Evolutionary conservation across 2,888 invertebrate species (phyloP).

Genomic region (Lasioglossum malachurum): DNA sequence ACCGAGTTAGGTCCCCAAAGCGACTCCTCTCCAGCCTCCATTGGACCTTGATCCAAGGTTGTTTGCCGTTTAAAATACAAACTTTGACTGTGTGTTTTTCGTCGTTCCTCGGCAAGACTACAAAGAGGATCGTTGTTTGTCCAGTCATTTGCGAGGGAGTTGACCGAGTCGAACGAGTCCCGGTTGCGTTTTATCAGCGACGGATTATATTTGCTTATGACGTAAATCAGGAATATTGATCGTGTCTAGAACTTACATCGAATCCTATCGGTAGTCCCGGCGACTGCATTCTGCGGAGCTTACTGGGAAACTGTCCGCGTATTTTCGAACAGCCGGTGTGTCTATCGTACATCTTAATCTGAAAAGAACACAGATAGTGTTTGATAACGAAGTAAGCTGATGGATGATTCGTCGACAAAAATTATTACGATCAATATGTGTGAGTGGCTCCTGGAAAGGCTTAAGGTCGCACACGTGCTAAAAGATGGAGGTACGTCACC

Average conservation of each 20-base stretch:
- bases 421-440: slow-evolving; percentile 35
- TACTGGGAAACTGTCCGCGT: background rate
- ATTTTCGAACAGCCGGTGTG: background rate
- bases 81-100: slow-evolving; percentile 48
- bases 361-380: slow-evolving; percentile 29
- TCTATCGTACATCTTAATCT: slow-evolving; percentile 34
- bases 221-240: background rate
- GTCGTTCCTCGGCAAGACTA: slow-evolving; percentile 17
- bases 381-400: background rate
- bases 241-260: slow-evolving; percentile 51
- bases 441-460: slow-evolving; percentile 6
- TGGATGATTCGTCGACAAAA: slow-evolving; percentile 6
- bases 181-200: slow-evolving; percentile 21
- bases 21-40: background rate
- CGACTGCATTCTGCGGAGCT: slow-evolving; percentile 13
- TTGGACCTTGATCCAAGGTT: slow-evolving; percentile 34
- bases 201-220: slow-evolving; percentile 12
- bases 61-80: slow-evolving; percentile 56
- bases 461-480: slow-evolving; percentile 51
- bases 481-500: slow-evolving; percentile 16
- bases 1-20: slow-evolving; percentile 23
- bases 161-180: slow-evolving; percentile 9
- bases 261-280: slow-evolving; percentile 15
- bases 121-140: slow-evolving; percentile 32
- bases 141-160: slow-evolving; percentile 21